phyloP scores from a whole-genome alignment of 2,888 invertebrate genomes.

The Chrysolina haemoptera region DNA sequence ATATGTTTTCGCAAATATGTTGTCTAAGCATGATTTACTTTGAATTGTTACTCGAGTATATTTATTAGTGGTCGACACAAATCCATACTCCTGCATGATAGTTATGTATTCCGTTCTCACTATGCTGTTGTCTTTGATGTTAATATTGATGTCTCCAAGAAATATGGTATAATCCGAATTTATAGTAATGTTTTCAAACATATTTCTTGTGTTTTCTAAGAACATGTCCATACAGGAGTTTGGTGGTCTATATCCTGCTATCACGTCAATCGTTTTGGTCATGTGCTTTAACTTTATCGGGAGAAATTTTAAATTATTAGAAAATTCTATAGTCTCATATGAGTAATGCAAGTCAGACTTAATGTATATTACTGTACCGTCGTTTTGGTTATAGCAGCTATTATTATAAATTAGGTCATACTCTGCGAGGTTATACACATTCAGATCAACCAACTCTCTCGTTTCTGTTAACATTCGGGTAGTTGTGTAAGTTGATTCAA shows the following conservation, averaged over 20 bases:
- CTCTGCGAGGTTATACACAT: slow-evolving; percentile 1
- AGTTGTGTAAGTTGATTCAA: slow-evolving; percentile 8
- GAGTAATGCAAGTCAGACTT: slow-evolving; percentile 7
- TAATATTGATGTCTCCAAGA: slow-evolving; percentile 10
- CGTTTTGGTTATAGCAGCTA: slow-evolving; percentile 10
- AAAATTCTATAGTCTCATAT: slow-evolving; percentile 8
- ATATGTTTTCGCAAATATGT: slow-evolving; percentile 14
- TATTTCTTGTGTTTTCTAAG: slow-evolving; percentile 11
- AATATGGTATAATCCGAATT: slow-evolving; percentile 14
- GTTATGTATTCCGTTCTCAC: slow-evolving; percentile 15
- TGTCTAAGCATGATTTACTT: slow-evolving; percentile 9
- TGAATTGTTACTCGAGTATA: slow-evolving; percentile 13
- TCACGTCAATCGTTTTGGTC: slow-evolving; percentile 6
- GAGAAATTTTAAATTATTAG: slow-evolving; percentile 11
- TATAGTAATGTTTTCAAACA: slow-evolving; percentile 11
- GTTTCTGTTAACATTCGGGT: slow-evolving; percentile 15
- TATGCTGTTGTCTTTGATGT: slow-evolving; percentile 12
- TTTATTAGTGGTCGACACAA: slow-evolving; percentile 8
- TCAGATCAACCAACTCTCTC: slow-evolving; percentile 6
- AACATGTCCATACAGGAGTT: not conserved
- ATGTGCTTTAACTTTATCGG: not conserved
- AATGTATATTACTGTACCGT: slow-evolving; percentile 4
- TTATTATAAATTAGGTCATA: slow-evolving; percentile 9
- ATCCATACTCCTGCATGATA: slow-evolving; percentile 10
- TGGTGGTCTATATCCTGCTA: slow-evolving; percentile 12